Evolutionary conservation across 2,888 invertebrate genomes (phyloP), one percentile per base, ranked within the genome.

Genomic region (Aelia acuminata): DNA sequence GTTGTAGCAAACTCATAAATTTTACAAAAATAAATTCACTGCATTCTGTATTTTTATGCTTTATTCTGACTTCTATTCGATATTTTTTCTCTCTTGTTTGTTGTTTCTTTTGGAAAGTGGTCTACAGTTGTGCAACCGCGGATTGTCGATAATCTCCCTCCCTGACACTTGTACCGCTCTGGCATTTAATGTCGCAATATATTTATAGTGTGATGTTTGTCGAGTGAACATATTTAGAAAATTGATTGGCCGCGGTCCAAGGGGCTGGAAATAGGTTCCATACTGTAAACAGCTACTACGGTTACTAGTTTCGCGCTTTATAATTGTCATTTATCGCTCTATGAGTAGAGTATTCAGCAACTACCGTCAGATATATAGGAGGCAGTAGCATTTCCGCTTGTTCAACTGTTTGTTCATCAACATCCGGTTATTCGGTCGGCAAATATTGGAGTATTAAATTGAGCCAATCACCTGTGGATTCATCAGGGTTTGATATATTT

Each of bases 191-290:
- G 63, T 70, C 31, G 18, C 7, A 15, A 13, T 70, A 70, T 70
- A 70, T 70, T 70, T 70, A 70, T 35, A 70, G 63, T 70, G 63
- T 70, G 63, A 35, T 70, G 63, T 70, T 70, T 70, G 63, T 70
- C 63, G 35, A 70, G 63, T 70, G 63, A 35, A 35, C 63, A 70
- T 70, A 70, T 70, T 70, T 70, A 70, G 31, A 70, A 70, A 70
- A 70, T 70, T 70, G 31, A 70, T 70, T 70, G 63, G 63, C 63
- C 2, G 0, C 15, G 31, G 18, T 70, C 63, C 63, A 70, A 70
- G 31, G 20, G 35, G 18, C 63, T 70, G 63, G 63, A 70, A 70
- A 70, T 70, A 70, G 63, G 35, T 31, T 70, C 35, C 63, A 70
- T 70, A 57, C 57, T 57, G 63, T 70, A 70, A 35, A 70, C 63